phyloP scores from a whole-genome alignment of 2,888 invertebrate genomes.

The Myathropa florea region DNA sequence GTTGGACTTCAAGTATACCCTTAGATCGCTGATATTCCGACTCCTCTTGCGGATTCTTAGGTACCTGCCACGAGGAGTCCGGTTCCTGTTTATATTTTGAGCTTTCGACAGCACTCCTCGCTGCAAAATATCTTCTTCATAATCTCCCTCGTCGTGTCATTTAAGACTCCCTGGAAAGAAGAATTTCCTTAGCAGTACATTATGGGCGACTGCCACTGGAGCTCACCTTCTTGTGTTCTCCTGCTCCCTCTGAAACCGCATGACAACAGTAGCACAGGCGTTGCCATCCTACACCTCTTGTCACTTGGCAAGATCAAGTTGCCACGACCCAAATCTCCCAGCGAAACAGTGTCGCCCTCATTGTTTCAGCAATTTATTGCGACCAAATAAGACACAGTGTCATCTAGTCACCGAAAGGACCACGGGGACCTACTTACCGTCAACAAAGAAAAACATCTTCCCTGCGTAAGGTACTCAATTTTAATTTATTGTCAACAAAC shows the following conservation, averaged over 20 bases:
- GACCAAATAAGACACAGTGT: neutral
- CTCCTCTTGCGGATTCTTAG: too few relatives aligned
- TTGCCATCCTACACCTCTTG: neutral
- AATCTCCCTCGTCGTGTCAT: neutral
- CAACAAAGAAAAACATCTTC: neutral
- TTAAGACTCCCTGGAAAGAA: neutral
- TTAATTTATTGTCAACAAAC: conserved; percentile 14
- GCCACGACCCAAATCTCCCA: neutral
- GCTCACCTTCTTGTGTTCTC: neutral
- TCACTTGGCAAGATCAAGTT: neutral
- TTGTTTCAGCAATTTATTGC: neutral
- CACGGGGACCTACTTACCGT: neutral
- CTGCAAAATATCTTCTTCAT: neutral
- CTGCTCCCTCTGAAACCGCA: neutral
- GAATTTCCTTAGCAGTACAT: neutral
- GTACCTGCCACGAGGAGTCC: too few relatives aligned
- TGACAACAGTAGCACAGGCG: neutral
- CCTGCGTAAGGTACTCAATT: conserved; percentile 18
- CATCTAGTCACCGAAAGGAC: neutral
- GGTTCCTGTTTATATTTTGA: neutral
- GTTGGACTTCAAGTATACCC: too few relatives aligned
- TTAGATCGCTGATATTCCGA: too few relatives aligned
- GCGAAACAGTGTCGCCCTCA: neutral
- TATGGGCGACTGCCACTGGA: neutral
- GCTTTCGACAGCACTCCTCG: neutral